Conservation (phyloP, 2,113 vertebrate species). For the Excalfactoria chinensis region DNA sequence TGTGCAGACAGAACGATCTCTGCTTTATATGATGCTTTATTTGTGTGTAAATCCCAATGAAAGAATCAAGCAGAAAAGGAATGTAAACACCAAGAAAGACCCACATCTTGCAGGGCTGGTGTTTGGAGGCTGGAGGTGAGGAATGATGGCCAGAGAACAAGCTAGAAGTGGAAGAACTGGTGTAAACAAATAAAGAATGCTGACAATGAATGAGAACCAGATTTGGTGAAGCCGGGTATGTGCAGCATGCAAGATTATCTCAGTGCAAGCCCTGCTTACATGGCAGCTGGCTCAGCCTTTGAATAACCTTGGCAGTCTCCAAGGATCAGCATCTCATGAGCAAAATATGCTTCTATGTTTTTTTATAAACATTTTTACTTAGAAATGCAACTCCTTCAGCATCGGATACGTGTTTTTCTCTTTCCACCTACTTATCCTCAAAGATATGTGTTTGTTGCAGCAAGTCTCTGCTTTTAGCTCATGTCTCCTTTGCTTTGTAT, state of each 20-base stretch:
- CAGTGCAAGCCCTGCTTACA: slow-evolving; percentile 36
- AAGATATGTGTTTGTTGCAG: neutral
- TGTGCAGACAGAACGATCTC: neutral
- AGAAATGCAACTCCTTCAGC: slow-evolving; percentile 11
- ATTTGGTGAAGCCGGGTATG: slow-evolving; percentile 52
- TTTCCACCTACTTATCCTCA: slow-evolving; percentile 31
- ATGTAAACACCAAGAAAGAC: slow-evolving; percentile 42
- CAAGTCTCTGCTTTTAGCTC: slow-evolving; percentile 8
- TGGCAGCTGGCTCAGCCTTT: slow-evolving; percentile 50
- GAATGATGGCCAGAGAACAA: slow-evolving; percentile 31
- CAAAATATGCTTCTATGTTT: slow-evolving; percentile 48
- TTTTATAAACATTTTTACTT: slow-evolving; percentile 49
- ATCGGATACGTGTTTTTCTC: slow-evolving; percentile 6
- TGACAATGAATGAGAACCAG: slow-evolving; percentile 57
- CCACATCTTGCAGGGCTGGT: neutral
- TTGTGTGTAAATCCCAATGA: neutral
- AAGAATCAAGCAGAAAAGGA: slow-evolving; percentile 50
- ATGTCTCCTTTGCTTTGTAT: neutral
- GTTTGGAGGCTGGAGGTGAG: slow-evolving; percentile 32
- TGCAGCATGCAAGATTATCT: slow-evolving; percentile 47
- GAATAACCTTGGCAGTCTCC: slow-evolving; percentile 60
- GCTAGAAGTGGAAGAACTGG: slow-evolving; percentile 41
- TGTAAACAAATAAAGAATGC: slow-evolving; percentile 70
- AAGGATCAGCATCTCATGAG: slow-evolving; percentile 52
- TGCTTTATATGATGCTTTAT: neutral